Percentiles rank a stretch among this genome's conserved stretches.
Conservation (phyloP, 1,140 invertebrate species). For the Papilio dardanus region DNA sequence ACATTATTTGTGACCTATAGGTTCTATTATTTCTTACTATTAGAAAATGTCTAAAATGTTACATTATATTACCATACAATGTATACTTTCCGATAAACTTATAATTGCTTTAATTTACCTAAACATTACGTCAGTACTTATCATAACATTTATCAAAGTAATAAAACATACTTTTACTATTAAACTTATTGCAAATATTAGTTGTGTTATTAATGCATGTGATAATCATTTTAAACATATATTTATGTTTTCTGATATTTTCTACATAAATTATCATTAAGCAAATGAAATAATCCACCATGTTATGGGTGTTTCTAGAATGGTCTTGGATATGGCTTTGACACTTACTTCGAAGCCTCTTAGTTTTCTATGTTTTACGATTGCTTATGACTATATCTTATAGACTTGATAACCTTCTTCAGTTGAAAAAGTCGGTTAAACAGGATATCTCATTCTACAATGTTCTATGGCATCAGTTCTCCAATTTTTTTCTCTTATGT, state of each 20-base stretch:
- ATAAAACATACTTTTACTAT: constrained; percentile 23
- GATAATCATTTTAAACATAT: neutral
- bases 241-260: neutral
- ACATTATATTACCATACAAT: neutral
- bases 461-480: too few species aligned
- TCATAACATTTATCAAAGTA: constrained; percentile 14
- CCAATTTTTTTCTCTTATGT: too few species aligned
- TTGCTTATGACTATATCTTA: too few species aligned
- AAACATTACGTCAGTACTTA: constrained; percentile 15
- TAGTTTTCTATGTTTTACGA: too few species aligned
- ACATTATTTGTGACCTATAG: neutral
- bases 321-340: too few species aligned
- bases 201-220: constrained; percentile 4
- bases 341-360: too few species aligned
- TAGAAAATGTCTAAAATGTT: neutral
- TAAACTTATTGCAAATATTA: constrained; percentile 24
- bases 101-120: constrained; percentile 11
- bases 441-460: too few species aligned
- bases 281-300: too few species aligned
- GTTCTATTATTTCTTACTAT: neutral
- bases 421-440: too few species aligned
- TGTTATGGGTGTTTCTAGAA: too few species aligned
- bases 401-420: too few species aligned
- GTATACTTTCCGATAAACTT: neutral
- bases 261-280: neutral